These are phyloP conservation scores for Tipula helvola DNA, from an alignment of 2,888 invertebrate species.

Conservation along the genomic window DNA sequence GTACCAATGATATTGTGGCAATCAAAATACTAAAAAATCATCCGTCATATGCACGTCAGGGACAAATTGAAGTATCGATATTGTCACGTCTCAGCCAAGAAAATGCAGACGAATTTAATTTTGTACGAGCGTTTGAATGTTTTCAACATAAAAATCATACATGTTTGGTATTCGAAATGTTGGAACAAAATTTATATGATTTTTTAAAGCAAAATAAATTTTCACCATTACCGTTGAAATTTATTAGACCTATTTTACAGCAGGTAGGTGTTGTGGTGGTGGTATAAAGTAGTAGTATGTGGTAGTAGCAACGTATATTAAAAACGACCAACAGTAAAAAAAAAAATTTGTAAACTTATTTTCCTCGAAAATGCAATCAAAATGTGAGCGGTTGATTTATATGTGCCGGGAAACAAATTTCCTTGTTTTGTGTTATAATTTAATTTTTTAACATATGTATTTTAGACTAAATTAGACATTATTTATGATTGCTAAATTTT, in stretches of 20 bases:
- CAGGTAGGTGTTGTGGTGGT: conserved; percentile 51
- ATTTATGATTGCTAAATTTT: background rate
- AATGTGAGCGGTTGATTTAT: background rate
- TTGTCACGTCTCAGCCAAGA: conserved; percentile 87
- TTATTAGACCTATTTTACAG: conserved; percentile 96
- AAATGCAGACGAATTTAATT: conserved; percentile 99
- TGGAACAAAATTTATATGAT: conserved; percentile 99
- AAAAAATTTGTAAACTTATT: background rate
- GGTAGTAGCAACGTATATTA: background rate
- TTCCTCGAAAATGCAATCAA: background rate
- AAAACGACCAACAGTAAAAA: background rate
- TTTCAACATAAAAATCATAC: conserved; percentile 99
- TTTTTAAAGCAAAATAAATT: conserved; percentile 99
- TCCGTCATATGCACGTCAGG: conserved; percentile 98
- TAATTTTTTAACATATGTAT: background rate
- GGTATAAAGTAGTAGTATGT: background rate
- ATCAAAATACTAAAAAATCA: conserved; percentile 99
- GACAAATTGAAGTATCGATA: conserved; percentile 98
- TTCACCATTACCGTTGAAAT: conserved; percentile 94
- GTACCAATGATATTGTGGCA: conserved; percentile 99
- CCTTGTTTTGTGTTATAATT: background rate
- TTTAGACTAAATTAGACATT: background rate
- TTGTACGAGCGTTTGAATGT: conserved; percentile 99
- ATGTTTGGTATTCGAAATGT: conserved; percentile 99
- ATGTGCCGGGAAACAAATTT: background rate